Conservation (phyloP, 2,888 invertebrate species). For the Drosophila atroscutellata region DNA sequence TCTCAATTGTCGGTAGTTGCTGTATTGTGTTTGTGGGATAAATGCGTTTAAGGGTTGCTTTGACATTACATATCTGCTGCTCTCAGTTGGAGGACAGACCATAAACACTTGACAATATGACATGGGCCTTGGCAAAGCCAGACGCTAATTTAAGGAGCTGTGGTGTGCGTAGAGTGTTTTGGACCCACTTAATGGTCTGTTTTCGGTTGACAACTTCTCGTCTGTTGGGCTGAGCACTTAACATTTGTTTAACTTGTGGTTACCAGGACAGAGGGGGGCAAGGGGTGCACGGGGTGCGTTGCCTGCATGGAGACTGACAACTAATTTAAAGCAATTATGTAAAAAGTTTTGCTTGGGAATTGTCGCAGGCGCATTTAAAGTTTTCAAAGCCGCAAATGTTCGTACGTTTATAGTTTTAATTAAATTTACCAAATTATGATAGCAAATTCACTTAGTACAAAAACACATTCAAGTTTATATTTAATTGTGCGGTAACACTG, state of each 20-base stretch:
- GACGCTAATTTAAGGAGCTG: conserved; percentile 68
- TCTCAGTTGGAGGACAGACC: conserved; percentile 2
- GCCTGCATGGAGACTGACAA: conserved; percentile 70
- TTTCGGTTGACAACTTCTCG: conserved; percentile 79
- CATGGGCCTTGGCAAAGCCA: conserved; percentile 29
- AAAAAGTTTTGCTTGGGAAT: conserved; percentile 72
- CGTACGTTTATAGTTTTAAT: conserved; percentile 72
- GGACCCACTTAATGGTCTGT: conserved; percentile 80
- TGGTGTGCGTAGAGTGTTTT: conserved; percentile 60
- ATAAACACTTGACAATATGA: conserved; percentile 78
- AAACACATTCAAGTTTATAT: conserved; percentile 51
- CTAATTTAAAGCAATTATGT: conserved; percentile 82
- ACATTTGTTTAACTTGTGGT: conserved; percentile 72
- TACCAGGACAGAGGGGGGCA: conserved; percentile 7
- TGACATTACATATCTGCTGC: background rate
- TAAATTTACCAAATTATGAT: conserved; percentile 76
- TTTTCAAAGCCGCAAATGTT: conserved; percentile 62
- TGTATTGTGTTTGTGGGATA: background rate
- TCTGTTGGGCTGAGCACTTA: conserved; percentile 60
- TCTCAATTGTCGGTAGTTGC: background rate
- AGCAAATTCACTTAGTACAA: conserved; percentile 50
- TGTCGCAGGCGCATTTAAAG: conserved; percentile 55
- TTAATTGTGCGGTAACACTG: conserved; percentile 38
- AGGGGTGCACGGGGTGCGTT: conserved; percentile 18
- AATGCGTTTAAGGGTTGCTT: conserved; percentile 38